Base-by-base conservation (phyloP, 2,797 vertebrate genomes). In the Pterois miles region DNA sequence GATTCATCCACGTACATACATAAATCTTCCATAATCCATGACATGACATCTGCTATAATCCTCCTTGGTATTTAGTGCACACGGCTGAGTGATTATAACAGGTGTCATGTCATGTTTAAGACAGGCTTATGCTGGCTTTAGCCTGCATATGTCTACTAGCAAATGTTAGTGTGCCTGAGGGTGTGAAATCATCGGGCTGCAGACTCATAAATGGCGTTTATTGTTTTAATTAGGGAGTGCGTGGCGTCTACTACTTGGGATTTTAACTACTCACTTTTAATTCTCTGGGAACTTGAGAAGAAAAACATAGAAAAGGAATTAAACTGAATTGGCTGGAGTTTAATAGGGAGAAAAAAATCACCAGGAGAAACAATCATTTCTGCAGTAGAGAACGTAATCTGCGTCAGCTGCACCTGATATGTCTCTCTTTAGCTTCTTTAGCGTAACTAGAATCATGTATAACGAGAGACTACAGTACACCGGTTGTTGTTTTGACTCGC, bases 61-160 rank as follows among this genome's bases (percentile, higher is more conserved):
- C 88, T 83, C 58, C 82, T 80, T 92, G 87, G 89, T 79, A 90
- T 90, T 93, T 82, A 87, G 80, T 40, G 66, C 81, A 83, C 71
- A 84, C 3, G 50, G 33, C 65, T 71, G 83, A 90, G 83, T 16
- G 77, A 89, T 89, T 90, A 88, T 86, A 92, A 91, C 92, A 94
- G 91, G 94, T 93, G 92, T 87, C 88, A 88, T 91, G 79, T 89
- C 84, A 84, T 91, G 85, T 90, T 91, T 86, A 85, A 89, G 71
- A 88, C 70, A 70, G 90, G 92, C 89, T 93, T 92, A 90, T 50
- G 34, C 40, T 60, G 84, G 78, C 78, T 87, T 90, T 67, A 74
- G 66, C 16, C 58, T 22, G 77, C 85, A 57, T 86, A 86, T 80
- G 77, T 83, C 60, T 65, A 33, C 40, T 23, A 84, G 67, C 65